phyloP scores from a whole-genome alignment of 2,113 vertebrate genomes.

The Parotia lawesii region DNA sequence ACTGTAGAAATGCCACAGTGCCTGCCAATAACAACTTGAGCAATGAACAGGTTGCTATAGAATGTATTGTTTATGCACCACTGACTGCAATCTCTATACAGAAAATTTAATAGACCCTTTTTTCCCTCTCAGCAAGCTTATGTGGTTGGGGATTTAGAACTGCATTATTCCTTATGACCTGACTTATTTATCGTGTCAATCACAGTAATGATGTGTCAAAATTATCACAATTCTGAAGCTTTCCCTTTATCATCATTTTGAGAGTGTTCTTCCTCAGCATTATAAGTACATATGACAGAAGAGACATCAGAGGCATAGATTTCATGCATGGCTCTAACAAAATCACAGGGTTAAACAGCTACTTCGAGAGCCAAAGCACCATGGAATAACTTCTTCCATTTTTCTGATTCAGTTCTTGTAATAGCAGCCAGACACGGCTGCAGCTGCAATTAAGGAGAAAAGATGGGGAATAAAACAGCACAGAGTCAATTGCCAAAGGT shows the following conservation, averaged over 20 bases:
- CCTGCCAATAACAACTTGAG: slow-evolving; percentile 56
- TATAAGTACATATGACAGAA: not conserved
- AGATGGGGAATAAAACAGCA: not conserved
- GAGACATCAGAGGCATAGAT: not conserved
- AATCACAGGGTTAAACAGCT: slow-evolving; percentile 17
- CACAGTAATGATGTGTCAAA: slow-evolving; percentile 61
- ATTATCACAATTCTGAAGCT: slow-evolving; percentile 29
- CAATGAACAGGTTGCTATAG: slow-evolving; percentile 49
- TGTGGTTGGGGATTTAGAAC: slow-evolving; percentile 33
- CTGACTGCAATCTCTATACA: slow-evolving; percentile 23
- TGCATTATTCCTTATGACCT: slow-evolving; percentile 65
- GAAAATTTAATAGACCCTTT: slow-evolving; percentile 55
- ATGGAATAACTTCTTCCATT: slow-evolving; percentile 13
- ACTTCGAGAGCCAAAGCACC: not conserved
- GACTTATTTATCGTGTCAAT: slow-evolving; percentile 71
- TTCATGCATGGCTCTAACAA: not conserved
- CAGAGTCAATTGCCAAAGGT: slow-evolving; percentile 22
- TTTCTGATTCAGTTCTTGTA: slow-evolving; percentile 21
- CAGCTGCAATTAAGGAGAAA: slow-evolving; percentile 19
- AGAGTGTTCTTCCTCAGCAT: not conserved
- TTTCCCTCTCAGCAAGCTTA: slow-evolving; percentile 38
- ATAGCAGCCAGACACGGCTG: not conserved
- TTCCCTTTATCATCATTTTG: slow-evolving; percentile 12
- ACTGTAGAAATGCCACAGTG: slow-evolving; percentile 21
- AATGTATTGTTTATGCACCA: slow-evolving; percentile 41